phyloP scores from a whole-genome alignment of 23 tunicate genomes.

The Ascidia mentula region DNA sequence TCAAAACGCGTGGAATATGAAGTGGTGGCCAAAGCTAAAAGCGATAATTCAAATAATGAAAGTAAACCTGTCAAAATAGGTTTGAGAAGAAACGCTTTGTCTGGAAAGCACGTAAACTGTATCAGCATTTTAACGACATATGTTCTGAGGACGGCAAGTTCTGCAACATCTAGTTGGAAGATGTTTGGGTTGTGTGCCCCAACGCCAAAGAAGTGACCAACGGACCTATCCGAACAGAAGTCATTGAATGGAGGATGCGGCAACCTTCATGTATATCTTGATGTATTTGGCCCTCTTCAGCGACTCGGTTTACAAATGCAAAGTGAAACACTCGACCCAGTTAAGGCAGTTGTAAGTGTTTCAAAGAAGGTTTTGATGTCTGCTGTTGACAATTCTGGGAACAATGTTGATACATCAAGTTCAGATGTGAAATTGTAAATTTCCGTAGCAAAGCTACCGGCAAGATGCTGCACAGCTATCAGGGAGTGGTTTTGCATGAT shows the following conservation, averaged over 20 bases:
- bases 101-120: not conserved
- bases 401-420: too few species aligned
- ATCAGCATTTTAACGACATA: not conserved
- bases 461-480: too few species aligned
- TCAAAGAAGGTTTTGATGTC: too few species aligned
- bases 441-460: too few species aligned
- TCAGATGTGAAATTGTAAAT: too few species aligned
- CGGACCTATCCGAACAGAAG: not conserved
- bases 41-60: not conserved
- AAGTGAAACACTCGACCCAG: too few species aligned
- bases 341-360: too few species aligned
- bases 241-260: constrained; percentile 10
- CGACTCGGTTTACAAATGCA: too few species aligned
- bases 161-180: not conserved
- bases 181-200: constrained; percentile 7
- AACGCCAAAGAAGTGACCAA: not conserved
- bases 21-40: constrained; percentile 8
- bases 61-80: not conserved
- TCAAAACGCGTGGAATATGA: not conserved
- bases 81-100: not conserved
- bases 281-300: too few species aligned
- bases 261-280: too few species aligned
- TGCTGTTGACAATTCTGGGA: too few species aligned
- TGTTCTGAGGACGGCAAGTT: not conserved
- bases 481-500: too few species aligned